Evolutionary conservation across 2,113 vertebrate genomes (phyloP).

Genomic region (Neotragus pygmaeus): DNA sequence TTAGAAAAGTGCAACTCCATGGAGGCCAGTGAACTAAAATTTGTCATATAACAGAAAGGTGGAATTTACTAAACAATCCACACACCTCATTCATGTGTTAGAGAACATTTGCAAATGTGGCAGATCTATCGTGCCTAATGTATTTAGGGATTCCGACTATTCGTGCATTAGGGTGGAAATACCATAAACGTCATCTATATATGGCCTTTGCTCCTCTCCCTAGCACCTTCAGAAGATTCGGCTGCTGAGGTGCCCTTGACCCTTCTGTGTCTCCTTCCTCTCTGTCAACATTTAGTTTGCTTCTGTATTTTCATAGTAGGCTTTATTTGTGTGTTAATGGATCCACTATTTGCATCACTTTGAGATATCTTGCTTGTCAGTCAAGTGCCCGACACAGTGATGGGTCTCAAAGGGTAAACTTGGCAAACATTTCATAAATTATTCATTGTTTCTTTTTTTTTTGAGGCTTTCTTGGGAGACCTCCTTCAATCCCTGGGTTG

Average conservation of each 20-base stretch:
- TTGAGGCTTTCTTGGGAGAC: neutral
- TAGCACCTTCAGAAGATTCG: neutral
- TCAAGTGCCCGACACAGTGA: neutral
- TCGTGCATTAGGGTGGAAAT: neutral
- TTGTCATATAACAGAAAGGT: neutral
- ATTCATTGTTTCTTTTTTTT: neutral
- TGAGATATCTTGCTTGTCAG: neutral
- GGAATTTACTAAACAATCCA: neutral
- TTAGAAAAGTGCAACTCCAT: neutral
- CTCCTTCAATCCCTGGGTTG: neutral
- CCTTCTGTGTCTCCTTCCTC: neutral
- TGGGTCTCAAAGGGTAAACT: neutral
- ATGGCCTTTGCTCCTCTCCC: neutral
- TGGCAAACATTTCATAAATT: constrained; percentile 27
- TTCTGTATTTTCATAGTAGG: neutral
- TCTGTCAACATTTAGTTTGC: neutral
- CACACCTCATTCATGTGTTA: neutral
- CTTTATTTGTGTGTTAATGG: neutral
- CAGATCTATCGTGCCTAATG: neutral
- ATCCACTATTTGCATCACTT: neutral
- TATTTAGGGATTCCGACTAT: neutral
- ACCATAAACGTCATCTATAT: neutral
- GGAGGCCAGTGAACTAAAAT: neutral
- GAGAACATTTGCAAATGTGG: neutral
- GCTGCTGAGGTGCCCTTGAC: neutral